A percentile compares a stretch with the other conserved stretches of the same genome.
phyloP scores from a whole-genome alignment of 2,113 vertebrate genomes.

The Eurystomus gularis region DNA sequence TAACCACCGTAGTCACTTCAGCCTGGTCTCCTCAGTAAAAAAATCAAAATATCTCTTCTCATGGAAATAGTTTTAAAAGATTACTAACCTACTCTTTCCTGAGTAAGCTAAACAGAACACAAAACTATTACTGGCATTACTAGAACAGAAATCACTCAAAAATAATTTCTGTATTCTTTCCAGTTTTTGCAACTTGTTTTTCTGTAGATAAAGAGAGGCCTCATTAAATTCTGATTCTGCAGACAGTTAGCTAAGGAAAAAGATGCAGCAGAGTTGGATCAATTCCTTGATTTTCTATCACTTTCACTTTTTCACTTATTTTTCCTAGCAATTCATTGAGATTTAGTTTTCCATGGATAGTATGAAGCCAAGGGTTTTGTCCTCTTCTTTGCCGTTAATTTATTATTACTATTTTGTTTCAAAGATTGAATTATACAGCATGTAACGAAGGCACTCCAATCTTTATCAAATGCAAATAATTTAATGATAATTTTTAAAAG shows the following conservation, averaged over 20 bases:
- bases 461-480: neutral
- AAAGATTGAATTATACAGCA: neutral
- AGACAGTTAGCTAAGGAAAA: neutral
- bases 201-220: neutral
- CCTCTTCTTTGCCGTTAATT: neutral
- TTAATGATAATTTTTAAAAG: neutral
- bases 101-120: neutral
- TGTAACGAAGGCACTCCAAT: neutral
- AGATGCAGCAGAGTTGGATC: neutral
- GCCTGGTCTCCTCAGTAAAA: neutral
- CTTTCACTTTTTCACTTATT: neutral
- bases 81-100: neutral
- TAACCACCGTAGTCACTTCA: neutral
- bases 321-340: neutral
- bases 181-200: neutral
- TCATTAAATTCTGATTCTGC: neutral
- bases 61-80: neutral
- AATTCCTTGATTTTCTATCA: neutral
- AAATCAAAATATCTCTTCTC: neutral
- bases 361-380: neutral
- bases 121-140: neutral
- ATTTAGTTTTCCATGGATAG: neutral
- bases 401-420: neutral
- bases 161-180: neutral
- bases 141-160: neutral